Evolutionary conservation across 1,140 invertebrate species (phyloP).

Genomic region (Elymnias hypermnestra): DNA sequence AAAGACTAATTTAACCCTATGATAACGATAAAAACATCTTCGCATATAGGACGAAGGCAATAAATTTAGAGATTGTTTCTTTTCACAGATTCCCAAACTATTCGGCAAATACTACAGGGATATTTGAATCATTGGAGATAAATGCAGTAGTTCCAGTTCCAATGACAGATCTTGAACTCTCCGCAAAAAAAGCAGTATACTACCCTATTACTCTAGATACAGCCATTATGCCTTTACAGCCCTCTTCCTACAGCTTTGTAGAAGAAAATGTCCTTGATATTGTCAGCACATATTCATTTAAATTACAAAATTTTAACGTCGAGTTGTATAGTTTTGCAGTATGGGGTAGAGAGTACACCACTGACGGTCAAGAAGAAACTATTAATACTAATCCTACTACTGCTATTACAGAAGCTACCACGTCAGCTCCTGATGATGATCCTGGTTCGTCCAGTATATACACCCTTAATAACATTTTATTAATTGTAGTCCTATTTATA

Average conservation of each 20-base stretch:
- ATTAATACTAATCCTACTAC: background rate
- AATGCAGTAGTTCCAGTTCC: constrained; percentile 40
- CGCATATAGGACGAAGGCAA: too few species aligned
- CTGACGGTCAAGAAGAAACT: constrained; percentile 32
- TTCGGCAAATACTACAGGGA: constrained; percentile 30
- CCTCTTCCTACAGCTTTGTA: constrained; percentile 33
- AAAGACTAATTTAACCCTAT: too few species aligned
- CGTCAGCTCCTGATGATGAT: background rate
- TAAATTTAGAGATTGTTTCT: background rate
- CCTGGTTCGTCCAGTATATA: too few species aligned
- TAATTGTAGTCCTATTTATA: too few species aligned
- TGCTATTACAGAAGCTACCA: background rate
- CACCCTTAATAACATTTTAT: too few species aligned
- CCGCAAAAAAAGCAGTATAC: constrained; percentile 35
- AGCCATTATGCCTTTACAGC: constrained; percentile 50
- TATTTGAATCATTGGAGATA: constrained; percentile 50
- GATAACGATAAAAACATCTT: too few species aligned
- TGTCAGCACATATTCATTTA: constrained; percentile 23
- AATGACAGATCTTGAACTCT: constrained; percentile 19
- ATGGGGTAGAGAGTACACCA: constrained; percentile 50
- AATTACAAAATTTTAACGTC: constrained; percentile 22
- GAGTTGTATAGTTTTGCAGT: constrained; percentile 52
- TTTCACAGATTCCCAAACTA: constrained; percentile 47
- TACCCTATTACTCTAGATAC: constrained; percentile 51
- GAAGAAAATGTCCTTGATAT: constrained; percentile 4